phyloP scores from a whole-genome alignment of 1,140 invertebrate genomes.

The Calephelis virginiensis region DNA sequence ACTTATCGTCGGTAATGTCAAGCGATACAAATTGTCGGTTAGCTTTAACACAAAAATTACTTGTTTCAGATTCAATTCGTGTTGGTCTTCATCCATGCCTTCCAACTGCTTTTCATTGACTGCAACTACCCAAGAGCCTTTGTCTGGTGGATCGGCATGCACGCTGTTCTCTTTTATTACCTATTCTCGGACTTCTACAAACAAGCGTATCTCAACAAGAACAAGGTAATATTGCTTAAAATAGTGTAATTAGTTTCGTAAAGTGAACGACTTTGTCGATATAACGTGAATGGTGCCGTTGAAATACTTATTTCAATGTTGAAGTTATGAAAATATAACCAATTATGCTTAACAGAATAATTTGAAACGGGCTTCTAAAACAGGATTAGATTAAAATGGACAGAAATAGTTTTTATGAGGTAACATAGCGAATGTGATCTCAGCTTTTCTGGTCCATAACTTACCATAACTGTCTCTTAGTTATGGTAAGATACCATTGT shows the following conservation, averaged over 20 bases:
- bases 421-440: too few relatives aligned
- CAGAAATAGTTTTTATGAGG: too few relatives aligned
- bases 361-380: too few relatives aligned
- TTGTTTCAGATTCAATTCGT: conserved; percentile 59
- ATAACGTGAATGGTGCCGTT: not conserved
- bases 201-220: conserved; percentile 85
- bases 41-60: too few relatives aligned
- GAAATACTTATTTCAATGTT: not conserved
- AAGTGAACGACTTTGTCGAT: conserved; percentile 1
- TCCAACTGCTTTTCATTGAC: conserved; percentile 93
- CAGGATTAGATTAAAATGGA: too few relatives aligned
- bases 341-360: too few relatives aligned
- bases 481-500: too few relatives aligned
- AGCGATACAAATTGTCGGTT: too few relatives aligned
- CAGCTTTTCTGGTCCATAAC: too few relatives aligned
- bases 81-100: conserved; percentile 83
- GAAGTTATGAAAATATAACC: not conserved
- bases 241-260: not conserved
- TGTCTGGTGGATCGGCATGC: conserved; percentile 92
- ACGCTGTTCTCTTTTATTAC: conserved; percentile 95
- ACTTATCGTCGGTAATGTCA: too few relatives aligned
- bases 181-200: conserved; percentile 96
- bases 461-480: too few relatives aligned
- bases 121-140: conserved; percentile 94
- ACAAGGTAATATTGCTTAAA: conserved; percentile 34